These are phyloP conservation scores for Tenthredo distinguenda DNA, from an alignment of 2,888 invertebrate genomes.

Conservation along the genomic window DNA sequence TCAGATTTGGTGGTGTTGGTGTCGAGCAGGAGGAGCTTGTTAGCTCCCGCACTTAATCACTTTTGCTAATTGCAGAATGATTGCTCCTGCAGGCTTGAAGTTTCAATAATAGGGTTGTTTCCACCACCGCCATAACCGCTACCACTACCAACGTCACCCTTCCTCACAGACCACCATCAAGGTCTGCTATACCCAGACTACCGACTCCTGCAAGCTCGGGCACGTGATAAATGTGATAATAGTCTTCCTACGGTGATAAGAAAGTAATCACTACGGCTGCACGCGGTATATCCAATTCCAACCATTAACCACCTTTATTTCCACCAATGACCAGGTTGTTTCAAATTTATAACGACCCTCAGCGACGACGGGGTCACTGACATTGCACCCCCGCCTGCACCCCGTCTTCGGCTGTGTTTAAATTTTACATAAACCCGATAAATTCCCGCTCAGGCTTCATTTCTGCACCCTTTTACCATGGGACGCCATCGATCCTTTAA, in stretches of 20 bases:
- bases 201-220: constrained; percentile 51
- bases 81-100: constrained; percentile 71
- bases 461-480: too few relatives aligned
- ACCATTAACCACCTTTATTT: neutral
- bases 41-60: constrained; percentile 71
- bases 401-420: neutral
- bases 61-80: constrained; percentile 75
- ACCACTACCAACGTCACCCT: constrained; percentile 24
- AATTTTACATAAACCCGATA: neutral
- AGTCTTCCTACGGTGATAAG: constrained; percentile 67
- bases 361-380: neutral
- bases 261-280: constrained; percentile 70
- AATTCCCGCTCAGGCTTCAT: neutral
- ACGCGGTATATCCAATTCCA: constrained; percentile 66
- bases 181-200: neutral
- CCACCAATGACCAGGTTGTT: neutral
- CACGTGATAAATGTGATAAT: constrained; percentile 68
- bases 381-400: neutral
- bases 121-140: constrained; percentile 51
- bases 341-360: constrained; percentile 9
- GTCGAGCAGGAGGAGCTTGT: constrained; percentile 37
- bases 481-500: too few relatives aligned
- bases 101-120: constrained; percentile 75
- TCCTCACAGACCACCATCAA: constrained; percentile 45
- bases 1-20: neutral